Base-by-base conservation (phyloP, 2,888 invertebrate genomes). In the Bellardia pandia region DNA sequence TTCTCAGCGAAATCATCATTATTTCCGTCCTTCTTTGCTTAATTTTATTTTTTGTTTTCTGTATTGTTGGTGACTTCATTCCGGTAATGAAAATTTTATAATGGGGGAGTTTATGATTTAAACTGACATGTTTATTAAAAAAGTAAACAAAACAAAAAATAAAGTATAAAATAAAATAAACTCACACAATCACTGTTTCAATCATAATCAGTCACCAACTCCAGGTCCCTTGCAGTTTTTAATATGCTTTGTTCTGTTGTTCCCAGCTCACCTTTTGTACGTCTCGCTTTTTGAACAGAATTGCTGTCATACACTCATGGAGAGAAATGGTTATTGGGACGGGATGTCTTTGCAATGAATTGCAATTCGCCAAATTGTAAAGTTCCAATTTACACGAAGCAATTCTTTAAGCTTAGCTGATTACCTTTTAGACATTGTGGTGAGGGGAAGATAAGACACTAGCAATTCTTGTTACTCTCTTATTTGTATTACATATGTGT, bases 51-150 rank as follows among this genome's bases (percentile, higher is more conserved):
- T 23, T 23, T 23, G 13, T 30, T 58, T 16, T 4, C 11, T n/a
- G 37, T 69, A 48, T 56, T 58, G 37, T 72, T 75, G 75, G 42
- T 4, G 11, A 40, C 71, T 37, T 76, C 11, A 77, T 77, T 66
- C 66, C 48, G 56, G 23, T 79, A 79, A 79, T 68, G 79, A 79
- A 85, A 74, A 60, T 51, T 53, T 66, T 58, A 72, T 84, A 66
- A 68, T 78, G 60, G 79, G 85, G 85, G 68, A 85, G 75, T 75
- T 85, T 85, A 75, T 85, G 85, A 85, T 85, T 85, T 69, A 69
- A 79, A 62, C 68, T 85, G 85, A 75, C 85, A 79, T 85, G 72
- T 85, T 85, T 74, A 85, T 74, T 78, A 68, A 74, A 62, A 69
- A 62, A 72, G 69, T n/a, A 74, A 81, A 75, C 0, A 23, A 40